These are phyloP conservation scores for Hyaena hyaena DNA, from an alignment of 2,113 vertebrate species.

Conservation along the genomic window DNA sequence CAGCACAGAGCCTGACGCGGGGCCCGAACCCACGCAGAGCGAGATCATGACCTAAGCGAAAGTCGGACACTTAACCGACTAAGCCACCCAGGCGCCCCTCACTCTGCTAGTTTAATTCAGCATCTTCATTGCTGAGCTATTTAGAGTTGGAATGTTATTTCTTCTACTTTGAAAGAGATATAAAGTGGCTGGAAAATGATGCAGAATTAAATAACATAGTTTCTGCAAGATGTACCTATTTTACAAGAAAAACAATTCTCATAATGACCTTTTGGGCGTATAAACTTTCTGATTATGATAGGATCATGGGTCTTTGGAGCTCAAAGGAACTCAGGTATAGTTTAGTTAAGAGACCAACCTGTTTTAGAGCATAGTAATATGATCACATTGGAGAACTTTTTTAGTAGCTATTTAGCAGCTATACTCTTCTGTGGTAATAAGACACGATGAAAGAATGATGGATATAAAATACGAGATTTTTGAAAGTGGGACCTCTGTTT, in stretches of 20 bases:
- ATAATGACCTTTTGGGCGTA: background rate
- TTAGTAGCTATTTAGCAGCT: background rate
- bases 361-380: background rate
- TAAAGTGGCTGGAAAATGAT: slow-evolving; percentile 28
- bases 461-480: background rate
- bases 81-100: background rate
- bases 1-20: too few species aligned
- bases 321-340: background rate
- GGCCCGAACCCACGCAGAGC: too few species aligned
- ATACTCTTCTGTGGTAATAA: background rate
- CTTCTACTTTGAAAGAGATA: slow-evolving; percentile 55
- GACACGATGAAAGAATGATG: background rate
- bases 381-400: background rate
- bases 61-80: too few species aligned
- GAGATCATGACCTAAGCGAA: too few species aligned
- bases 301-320: background rate
- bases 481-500: background rate
- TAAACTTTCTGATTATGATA: background rate
- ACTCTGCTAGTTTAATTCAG: slow-evolving; percentile 40
- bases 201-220: slow-evolving; percentile 32
- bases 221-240: slow-evolving; percentile 20
- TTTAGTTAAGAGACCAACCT: background rate
- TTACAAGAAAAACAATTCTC: slow-evolving; percentile 56
- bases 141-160: slow-evolving; percentile 63
- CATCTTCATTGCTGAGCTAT: slow-evolving; percentile 33